Conservation (phyloP, 2,113 vertebrate genomes). For the Elaphurus davidianus region DNA sequence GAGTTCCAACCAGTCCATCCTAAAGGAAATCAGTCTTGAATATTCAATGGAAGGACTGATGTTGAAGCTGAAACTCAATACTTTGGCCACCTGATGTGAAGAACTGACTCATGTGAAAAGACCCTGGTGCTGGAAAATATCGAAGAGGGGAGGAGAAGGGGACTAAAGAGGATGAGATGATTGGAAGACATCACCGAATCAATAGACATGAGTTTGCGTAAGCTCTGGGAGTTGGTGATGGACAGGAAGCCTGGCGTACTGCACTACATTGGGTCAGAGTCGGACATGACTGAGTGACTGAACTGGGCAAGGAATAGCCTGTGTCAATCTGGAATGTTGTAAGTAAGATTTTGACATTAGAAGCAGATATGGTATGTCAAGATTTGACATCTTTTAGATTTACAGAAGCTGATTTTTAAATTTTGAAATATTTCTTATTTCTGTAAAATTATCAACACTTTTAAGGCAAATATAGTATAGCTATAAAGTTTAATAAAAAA, state of each 20-base stretch:
- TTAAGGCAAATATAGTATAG: not conserved
- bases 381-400: not conserved
- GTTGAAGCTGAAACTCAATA: not conserved
- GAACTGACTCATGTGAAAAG: not conserved
- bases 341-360: not conserved
- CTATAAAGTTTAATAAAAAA: not conserved
- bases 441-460: not conserved
- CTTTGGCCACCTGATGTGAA: not conserved
- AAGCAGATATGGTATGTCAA: not conserved
- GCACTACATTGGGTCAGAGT: not conserved
- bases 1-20: not conserved
- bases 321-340: not conserved
- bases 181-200: not conserved
- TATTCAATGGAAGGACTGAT: not conserved
- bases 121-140: not conserved
- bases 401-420: not conserved
- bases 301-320: not conserved
- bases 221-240: not conserved
- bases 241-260: rapidly evolving
- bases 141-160: not conserved
- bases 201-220: not conserved
- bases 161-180: not conserved
- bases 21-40: not conserved
- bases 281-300: rapidly evolving
- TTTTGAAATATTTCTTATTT: conserved; percentile 6